Percentiles rank a stretch among this genome's conserved stretches.
Conservation (phyloP, 2,888 invertebrate species). For the Agrochola litura region DNA sequence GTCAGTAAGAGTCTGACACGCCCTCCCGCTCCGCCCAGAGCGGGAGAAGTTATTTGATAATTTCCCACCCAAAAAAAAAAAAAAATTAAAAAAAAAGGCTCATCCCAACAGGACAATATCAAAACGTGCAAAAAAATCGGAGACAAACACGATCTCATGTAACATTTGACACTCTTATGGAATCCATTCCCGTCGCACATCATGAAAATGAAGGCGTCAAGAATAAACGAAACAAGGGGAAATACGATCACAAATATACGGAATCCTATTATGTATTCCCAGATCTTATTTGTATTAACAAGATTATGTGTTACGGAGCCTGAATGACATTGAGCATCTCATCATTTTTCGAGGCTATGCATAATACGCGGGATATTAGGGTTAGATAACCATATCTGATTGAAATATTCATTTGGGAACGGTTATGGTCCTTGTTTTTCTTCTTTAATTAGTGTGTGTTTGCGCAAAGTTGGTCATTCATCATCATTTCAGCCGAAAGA, state of each 20-base stretch:
- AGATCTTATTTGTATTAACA: constrained; percentile 69
- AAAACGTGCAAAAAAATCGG: constrained; percentile 17
- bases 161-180: constrained; percentile 42
- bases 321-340: constrained; percentile 59
- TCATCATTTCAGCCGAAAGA: too few species aligned
- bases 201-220: constrained; percentile 57
- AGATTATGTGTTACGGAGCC: constrained; percentile 65
- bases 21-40: too few species aligned
- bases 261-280: constrained; percentile 67
- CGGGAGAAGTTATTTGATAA: too few species aligned
- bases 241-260: constrained; percentile 58
- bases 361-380: constrained; percentile 55
- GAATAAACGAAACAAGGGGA: constrained; percentile 61
- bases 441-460: not conserved
- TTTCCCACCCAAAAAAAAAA: too few species aligned
- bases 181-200: constrained; percentile 49
- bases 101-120: constrained; percentile 15
- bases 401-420: constrained; percentile 47
- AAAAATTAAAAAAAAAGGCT: too few species aligned
- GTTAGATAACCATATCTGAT: constrained; percentile 44
- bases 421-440: constrained; percentile 4
- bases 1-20: too few species aligned
- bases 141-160: constrained; percentile 25
- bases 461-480: not conserved
- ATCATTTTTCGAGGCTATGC: constrained; percentile 61